Evolutionary conservation across 1,140 invertebrate species (phyloP).

Genomic region (Drusus annulatus): DNA sequence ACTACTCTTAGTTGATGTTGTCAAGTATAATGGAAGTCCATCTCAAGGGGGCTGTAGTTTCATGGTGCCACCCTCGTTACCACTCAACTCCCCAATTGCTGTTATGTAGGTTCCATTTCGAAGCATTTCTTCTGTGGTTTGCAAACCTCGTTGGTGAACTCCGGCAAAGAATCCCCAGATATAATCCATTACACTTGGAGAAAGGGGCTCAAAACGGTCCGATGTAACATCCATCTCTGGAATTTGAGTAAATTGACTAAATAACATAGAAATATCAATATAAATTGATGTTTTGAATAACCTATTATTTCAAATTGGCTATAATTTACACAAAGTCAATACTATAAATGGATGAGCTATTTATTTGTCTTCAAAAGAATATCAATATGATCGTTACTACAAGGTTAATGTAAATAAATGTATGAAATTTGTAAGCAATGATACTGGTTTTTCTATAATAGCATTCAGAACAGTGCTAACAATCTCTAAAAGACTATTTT

Average conservation of each 20-base stretch:
- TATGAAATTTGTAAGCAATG: too few relatives aligned
- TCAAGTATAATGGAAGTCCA: constrained; percentile 81
- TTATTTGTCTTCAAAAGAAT: too few relatives aligned
- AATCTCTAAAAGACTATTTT: too few relatives aligned
- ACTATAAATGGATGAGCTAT: too few relatives aligned
- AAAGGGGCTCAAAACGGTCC: constrained; percentile 82
- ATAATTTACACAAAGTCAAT: too few relatives aligned
- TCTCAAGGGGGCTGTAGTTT: constrained; percentile 79
- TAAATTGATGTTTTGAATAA: too few relatives aligned
- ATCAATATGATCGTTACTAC: too few relatives aligned
- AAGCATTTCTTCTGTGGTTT: constrained; percentile 86
- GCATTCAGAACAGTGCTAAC: too few relatives aligned
- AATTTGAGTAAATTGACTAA: constrained; percentile 1
- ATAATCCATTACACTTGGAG: constrained; percentile 80
- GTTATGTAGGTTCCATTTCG: constrained; percentile 82
- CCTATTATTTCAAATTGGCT: too few relatives aligned
- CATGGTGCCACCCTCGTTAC: constrained; percentile 71
- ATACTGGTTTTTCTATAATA: too few relatives aligned
- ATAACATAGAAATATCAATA: neutral
- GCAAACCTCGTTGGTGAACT: constrained; percentile 81
- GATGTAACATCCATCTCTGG: constrained; percentile 83
- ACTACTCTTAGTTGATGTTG: constrained; percentile 78
- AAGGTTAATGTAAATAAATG: too few relatives aligned
- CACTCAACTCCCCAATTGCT: constrained; percentile 80
- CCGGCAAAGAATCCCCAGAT: constrained; percentile 86